A percentile compares a stretch with the other conserved stretches of the same genome.
These are phyloP conservation scores for Trypoxylon attenuatum DNA, from an alignment of 2,888 invertebrate genomes.

Conservation along the genomic window DNA sequence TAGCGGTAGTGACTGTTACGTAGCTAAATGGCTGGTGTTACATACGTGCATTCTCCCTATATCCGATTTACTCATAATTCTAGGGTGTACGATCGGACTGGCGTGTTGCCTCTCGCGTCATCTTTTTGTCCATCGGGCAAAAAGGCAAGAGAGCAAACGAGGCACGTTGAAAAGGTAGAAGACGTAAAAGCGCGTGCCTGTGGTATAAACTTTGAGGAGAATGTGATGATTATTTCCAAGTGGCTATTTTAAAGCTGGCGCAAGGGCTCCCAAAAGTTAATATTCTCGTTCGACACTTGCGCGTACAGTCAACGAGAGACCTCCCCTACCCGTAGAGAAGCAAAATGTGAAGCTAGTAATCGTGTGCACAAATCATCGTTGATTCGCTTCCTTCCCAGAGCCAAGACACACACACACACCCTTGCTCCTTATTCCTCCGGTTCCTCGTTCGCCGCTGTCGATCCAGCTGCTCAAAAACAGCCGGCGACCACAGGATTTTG, in stretches of 20 bases:
- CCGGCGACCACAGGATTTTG: slow-evolving; percentile 1
- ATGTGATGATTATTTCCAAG: slow-evolving; percentile 22
- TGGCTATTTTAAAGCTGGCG: too few relatives aligned
- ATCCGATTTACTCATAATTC: slow-evolving; percentile 51
- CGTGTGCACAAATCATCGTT: slow-evolving; percentile 36
- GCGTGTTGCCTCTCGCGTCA: neutral
- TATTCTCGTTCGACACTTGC: neutral
- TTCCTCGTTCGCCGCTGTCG: neutral
- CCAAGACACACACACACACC: neutral
- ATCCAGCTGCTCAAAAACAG: too few relatives aligned
- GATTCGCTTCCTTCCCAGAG: slow-evolving; percentile 13
- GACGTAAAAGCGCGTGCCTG: slow-evolving; percentile 31
- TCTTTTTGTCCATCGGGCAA: neutral
- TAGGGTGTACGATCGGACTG: slow-evolving; percentile 19
- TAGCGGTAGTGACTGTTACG: slow-evolving; percentile 70
- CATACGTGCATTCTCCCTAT: slow-evolving; percentile 58
- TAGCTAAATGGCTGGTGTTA: slow-evolving; percentile 71
- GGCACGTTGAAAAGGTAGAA: neutral
- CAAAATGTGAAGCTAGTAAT: slow-evolving; percentile 30
- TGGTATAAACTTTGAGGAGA: slow-evolving; percentile 8
- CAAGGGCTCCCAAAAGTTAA: slow-evolving; percentile 8
- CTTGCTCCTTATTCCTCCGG: neutral
- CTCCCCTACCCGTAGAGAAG: neutral
- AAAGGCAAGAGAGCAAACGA: neutral
- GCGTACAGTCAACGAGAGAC: neutral